A percentile compares a stretch with the other conserved stretches of the same genome.
Conservation (phyloP, 1,140 invertebrate species). For the Scaptomyza graminum region DNA sequence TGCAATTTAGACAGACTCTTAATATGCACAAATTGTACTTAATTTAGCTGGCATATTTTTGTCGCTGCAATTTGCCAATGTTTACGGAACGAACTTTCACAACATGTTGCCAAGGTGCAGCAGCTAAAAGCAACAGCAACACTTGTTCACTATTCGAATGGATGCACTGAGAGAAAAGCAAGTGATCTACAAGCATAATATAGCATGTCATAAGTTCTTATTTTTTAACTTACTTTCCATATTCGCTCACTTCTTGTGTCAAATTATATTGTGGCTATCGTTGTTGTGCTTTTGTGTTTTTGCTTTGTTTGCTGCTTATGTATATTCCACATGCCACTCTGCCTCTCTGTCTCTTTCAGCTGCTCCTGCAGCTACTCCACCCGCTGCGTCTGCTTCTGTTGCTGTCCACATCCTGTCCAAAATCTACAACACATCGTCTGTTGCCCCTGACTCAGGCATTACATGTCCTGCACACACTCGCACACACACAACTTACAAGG, state of each 20-base stretch:
- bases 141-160: slow-evolving; percentile 22
- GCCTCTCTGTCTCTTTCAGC: neutral
- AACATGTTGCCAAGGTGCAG: slow-evolving; percentile 65
- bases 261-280: slow-evolving; percentile 52
- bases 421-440: slow-evolving; percentile 65
- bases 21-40: slow-evolving; percentile 80
- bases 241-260: slow-evolving; percentile 1
- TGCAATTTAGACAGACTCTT: slow-evolving; percentile 75
- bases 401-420: slow-evolving; percentile 64
- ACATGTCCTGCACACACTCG: slow-evolving; percentile 72
- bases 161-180: neutral
- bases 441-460: slow-evolving; percentile 57
- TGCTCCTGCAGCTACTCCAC: neutral
- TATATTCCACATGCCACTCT: slow-evolving; percentile 59
- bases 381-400: slow-evolving; percentile 5
- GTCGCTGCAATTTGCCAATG: slow-evolving; percentile 66
- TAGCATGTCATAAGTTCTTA: neutral
- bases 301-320: slow-evolving; percentile 68
- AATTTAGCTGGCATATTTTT: slow-evolving; percentile 75
- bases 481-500: slow-evolving; percentile 55
- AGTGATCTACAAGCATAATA: too few species aligned
- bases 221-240: neutral
- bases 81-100: slow-evolving; percentile 60
- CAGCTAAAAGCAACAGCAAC: slow-evolving; percentile 6
- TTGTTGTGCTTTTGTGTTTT: slow-evolving; percentile 30